Percentiles rank a stretch among this genome's conserved stretches.
Conservation (phyloP, 2,797 vertebrate species). For the Nasua narica region DNA sequence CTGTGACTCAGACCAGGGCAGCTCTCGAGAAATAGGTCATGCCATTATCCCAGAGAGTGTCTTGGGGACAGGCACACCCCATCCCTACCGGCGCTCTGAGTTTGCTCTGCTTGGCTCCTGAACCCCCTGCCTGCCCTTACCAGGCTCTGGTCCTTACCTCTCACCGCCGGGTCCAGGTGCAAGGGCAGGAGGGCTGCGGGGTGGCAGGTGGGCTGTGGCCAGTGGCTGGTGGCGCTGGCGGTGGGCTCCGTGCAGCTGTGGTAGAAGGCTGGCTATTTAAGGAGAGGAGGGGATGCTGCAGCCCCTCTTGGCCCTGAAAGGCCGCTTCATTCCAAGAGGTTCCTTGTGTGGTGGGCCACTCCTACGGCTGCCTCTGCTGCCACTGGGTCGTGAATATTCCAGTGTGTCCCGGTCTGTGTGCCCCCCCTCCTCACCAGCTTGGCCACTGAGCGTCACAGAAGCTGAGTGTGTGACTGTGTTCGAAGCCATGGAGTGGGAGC, state of each 20-base stretch:
- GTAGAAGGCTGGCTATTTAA: constrained; percentile 79
- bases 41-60: not conserved
- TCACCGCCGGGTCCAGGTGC: not conserved
- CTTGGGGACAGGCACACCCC: not conserved
- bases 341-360: constrained; percentile 60
- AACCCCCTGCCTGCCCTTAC: accelerated
- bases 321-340: constrained; percentile 76
- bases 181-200: not conserved
- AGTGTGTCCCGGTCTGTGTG: constrained; percentile 62
- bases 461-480: constrained; percentile 76
- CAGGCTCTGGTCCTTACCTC: constrained; percentile 78
- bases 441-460: constrained; percentile 60
- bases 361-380: constrained; percentile 57
- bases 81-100: not conserved
- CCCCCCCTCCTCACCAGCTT: not conserved
- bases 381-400: constrained; percentile 78
- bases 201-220: not conserved
- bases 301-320: constrained; percentile 71
- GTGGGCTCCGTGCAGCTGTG: constrained; percentile 33
- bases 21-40: accelerated
- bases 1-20: too few relatives aligned
- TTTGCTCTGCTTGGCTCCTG: not conserved
- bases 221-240: not conserved
- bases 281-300: constrained; percentile 54
- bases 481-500: constrained; percentile 69